Conservation (phyloP, 1,140 invertebrate species). For the Leguminivora glycinivorella region DNA sequence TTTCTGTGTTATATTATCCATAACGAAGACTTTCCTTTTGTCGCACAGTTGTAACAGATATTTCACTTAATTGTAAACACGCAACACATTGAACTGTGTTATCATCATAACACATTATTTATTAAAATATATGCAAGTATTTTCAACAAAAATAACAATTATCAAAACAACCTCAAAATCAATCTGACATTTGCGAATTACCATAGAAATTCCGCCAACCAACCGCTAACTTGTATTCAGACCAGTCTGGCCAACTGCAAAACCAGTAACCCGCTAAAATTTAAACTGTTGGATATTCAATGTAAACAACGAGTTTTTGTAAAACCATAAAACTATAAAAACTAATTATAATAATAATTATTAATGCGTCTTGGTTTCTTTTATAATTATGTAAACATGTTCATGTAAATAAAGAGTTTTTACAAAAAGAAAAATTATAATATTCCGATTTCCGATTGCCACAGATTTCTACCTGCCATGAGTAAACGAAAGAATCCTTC, state of each 20-base stretch:
- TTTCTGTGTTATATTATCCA: conserved; percentile 73
- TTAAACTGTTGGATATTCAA: conserved; percentile 6
- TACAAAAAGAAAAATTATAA: too few species aligned
- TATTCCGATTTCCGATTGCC: neutral
- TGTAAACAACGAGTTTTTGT: too few species aligned
- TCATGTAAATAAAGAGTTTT: too few species aligned
- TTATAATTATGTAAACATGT: too few species aligned
- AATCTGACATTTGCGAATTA: conserved; percentile 18
- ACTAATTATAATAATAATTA: too few species aligned
- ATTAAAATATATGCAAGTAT: conserved; percentile 19
- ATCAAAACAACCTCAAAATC: conserved; percentile 51
- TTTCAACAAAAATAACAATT: conserved; percentile 25
- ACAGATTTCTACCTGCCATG: conserved; percentile 59
- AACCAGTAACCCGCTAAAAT: conserved; percentile 11
- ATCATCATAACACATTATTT: conserved; percentile 23
- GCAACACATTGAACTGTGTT: conserved; percentile 19
- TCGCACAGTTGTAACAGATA: conserved; percentile 41
- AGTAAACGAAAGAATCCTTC: conserved; percentile 82
- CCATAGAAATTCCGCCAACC: conserved; percentile 16
- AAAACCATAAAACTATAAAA: too few species aligned
- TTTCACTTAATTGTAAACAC: conserved; percentile 18
- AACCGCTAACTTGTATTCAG: neutral
- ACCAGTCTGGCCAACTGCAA: conserved; percentile 1
- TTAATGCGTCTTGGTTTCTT: too few species aligned
- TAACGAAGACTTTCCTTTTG: conserved; percentile 39